Percentiles rank a stretch among this genome's conserved stretches.
These are phyloP conservation scores for Clostera curtula DNA, from an alignment of 2,888 invertebrate species.

Conservation along the genomic window DNA sequence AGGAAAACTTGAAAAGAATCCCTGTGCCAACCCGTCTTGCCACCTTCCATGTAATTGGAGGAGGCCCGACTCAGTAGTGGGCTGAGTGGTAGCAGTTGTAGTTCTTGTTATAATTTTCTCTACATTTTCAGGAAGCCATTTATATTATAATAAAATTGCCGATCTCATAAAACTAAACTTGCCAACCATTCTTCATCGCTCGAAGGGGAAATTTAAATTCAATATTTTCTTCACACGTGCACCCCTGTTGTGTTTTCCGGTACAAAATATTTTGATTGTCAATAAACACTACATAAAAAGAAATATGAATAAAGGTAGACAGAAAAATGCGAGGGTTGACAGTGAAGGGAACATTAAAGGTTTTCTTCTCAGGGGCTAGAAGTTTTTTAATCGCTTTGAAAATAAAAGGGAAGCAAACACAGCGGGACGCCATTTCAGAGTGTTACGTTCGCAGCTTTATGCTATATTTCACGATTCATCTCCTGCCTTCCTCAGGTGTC, in stretches of 20 bases:
- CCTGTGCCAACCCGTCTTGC: too few species aligned
- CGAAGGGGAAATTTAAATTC: slow-evolving; percentile 22
- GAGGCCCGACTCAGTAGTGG: too few species aligned
- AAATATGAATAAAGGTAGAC: slow-evolving; percentile 27
- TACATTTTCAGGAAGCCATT: too few species aligned
- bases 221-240: slow-evolving; percentile 21
- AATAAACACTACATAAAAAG: slow-evolving; percentile 29
- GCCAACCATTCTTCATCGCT: slow-evolving; percentile 11
- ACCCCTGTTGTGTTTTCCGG: slow-evolving; percentile 18
- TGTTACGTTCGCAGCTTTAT: slow-evolving; percentile 24
- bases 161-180: background rate
- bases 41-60: too few species aligned
- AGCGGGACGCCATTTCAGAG: too few species aligned
- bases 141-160: too few species aligned
- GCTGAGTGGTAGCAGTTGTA: too few species aligned
- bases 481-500: slow-evolving; percentile 42
- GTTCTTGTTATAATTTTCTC: too few species aligned
- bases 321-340: slow-evolving; percentile 12
- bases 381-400: slow-evolving; percentile 53
- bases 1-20: too few species aligned
- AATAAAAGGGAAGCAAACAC: too few species aligned
- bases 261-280: slow-evolving; percentile 35
- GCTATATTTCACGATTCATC: slow-evolving; percentile 45
- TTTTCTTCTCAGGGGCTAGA: slow-evolving; percentile 30
- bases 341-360: slow-evolving; percentile 21